Percentiles rank a stretch among this genome's conserved stretches.
phyloP scores from a whole-genome alignment of 2,113 vertebrate species.

The Hippolais icterina region DNA sequence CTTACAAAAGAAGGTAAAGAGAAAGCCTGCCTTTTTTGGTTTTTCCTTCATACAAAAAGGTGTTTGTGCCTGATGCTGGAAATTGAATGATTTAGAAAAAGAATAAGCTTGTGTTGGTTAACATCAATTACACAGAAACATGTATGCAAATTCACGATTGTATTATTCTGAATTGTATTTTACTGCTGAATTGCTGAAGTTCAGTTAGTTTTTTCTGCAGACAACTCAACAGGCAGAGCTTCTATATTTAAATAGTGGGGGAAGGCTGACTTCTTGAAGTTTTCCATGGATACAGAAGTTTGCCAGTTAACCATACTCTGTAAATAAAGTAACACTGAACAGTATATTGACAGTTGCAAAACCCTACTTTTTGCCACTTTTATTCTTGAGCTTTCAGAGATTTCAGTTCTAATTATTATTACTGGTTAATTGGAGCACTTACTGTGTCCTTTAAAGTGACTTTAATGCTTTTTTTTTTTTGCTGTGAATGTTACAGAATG shows the following conservation, averaged over 20 bases:
- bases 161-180: neutral
- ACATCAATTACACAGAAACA: neutral
- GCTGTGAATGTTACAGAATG: neutral
- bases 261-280: neutral
- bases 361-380: neutral
- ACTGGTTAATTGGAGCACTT: neutral
- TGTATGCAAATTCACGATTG: neutral
- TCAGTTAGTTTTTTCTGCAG: neutral
- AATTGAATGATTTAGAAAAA: neutral
- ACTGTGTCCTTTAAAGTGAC: neutral
- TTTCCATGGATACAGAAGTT: neutral
- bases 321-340: neutral
- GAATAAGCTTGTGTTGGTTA: neutral
- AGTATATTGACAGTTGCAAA: neutral
- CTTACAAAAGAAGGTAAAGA: neutral
- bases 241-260: neutral
- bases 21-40: neutral
- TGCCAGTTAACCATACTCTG: neutral
- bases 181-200: neutral
- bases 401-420: neutral
- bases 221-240: neutral
- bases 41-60: neutral
- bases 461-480: neutral
- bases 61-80: neutral
- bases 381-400: neutral